A percentile compares a stretch with the other conserved stretches of the same genome.
Evolutionary conservation across 2,888 invertebrate genomes (phyloP).

Genomic region (Thymelicus lineola): DNA sequence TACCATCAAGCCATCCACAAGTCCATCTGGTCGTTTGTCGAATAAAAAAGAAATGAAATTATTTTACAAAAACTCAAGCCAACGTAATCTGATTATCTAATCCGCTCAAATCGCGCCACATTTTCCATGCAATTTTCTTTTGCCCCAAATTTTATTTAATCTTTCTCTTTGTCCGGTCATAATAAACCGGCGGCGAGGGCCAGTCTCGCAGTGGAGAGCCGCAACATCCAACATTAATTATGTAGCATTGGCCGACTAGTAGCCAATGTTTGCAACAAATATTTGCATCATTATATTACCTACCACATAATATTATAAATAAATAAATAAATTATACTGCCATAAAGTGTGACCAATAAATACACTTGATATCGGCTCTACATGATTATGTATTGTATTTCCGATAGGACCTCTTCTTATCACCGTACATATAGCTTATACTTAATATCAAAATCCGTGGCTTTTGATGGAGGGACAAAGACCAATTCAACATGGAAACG

Average conservation of each 20-base stretch:
- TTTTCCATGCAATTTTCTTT: constrained; percentile 26
- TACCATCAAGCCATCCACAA: no score
- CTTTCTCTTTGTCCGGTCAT: constrained; percentile 40
- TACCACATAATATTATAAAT: no score
- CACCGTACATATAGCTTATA: no score
- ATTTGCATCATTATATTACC: neutral
- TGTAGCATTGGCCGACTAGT: constrained; percentile 44
- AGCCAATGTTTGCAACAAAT: neutral
- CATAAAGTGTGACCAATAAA: no score
- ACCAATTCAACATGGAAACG: no score
- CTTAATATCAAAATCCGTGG: no score
- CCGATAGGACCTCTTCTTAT: no score
- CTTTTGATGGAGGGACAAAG: no score
- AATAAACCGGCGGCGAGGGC: constrained; percentile 38
- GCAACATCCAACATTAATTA: constrained; percentile 54
- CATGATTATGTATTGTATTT: no score
- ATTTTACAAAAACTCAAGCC: neutral
- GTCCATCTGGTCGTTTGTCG: no score
- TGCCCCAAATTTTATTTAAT: constrained; percentile 39
- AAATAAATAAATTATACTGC: no score
- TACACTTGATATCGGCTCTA: no score
- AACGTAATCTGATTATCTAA: constrained; percentile 4
- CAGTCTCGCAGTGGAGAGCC: constrained; percentile 40
- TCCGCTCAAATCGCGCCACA: neutral
- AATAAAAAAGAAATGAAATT: neutral